These are phyloP conservation scores for Wasmannia auropunctata DNA, from an alignment of 1,140 invertebrate species.

Conservation along the genomic window DNA sequence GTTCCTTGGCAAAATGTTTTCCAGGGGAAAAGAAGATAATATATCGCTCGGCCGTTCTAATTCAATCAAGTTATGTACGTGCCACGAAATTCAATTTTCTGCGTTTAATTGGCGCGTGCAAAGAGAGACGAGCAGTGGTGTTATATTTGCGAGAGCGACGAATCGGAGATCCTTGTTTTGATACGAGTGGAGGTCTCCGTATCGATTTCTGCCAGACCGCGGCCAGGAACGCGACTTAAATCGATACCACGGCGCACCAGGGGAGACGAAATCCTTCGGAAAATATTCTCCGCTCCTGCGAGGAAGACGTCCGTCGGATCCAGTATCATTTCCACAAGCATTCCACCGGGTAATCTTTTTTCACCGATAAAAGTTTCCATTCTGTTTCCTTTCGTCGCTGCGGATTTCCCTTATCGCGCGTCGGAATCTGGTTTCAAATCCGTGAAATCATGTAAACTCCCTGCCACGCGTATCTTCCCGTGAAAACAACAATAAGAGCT, in stretches of 20 bases:
- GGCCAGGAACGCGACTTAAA: not conserved
- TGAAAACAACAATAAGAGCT: conserved; percentile 5
- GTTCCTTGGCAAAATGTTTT: conserved; percentile 5
- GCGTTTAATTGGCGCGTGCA: conserved; percentile 8
- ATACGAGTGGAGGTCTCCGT: not conserved
- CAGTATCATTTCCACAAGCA: conserved; percentile 23
- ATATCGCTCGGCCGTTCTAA: conserved; percentile 19
- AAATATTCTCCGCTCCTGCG: conserved; percentile 31
- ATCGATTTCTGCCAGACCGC: conserved; percentile 26
- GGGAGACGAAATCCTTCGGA: not conserved
- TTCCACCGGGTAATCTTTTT: not conserved
- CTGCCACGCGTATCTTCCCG: not conserved
- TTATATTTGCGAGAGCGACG: not conserved
- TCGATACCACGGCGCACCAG: not conserved
- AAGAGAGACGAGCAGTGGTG: not conserved
- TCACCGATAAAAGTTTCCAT: conserved; percentile 4
- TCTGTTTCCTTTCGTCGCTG: not conserved
- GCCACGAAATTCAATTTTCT: conserved; percentile 17
- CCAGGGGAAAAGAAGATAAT: not conserved
- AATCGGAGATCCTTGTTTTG: conserved; percentile 17
- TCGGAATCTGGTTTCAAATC: not conserved
- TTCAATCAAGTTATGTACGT: conserved; percentile 19
- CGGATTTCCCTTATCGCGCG: not conserved
- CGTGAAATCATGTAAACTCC: not conserved
- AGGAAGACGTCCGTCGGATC: not conserved